phyloP scores from a whole-genome alignment of 1,140 invertebrate genomes.

The Vanessa atalanta region DNA sequence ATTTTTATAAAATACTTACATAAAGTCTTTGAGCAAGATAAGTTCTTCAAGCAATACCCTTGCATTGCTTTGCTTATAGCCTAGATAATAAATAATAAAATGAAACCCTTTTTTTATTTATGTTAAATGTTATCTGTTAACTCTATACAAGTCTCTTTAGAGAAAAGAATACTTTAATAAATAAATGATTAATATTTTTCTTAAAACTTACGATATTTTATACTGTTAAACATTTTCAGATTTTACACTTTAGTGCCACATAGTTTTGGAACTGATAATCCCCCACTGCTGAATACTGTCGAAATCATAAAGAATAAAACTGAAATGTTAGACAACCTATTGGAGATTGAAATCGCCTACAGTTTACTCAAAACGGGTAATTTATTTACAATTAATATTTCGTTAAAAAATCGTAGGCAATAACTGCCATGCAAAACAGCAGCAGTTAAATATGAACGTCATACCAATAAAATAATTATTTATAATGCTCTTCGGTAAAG shows the following conservation, averaged over 20 bases:
- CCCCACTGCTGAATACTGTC: slow-evolving; percentile 88
- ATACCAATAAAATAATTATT: too few relatives aligned
- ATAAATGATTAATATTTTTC: too few relatives aligned
- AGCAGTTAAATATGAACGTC: too few relatives aligned
- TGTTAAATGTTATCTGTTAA: too few relatives aligned
- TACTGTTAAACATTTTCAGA: slow-evolving; percentile 48
- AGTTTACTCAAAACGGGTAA: slow-evolving; percentile 86
- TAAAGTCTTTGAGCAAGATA: too few relatives aligned
- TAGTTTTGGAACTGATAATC: slow-evolving; percentile 92
- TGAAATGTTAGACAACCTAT: slow-evolving; percentile 94
- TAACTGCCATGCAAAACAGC: neutral
- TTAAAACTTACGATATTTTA: neutral
- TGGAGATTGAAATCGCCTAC: slow-evolving; percentile 98
- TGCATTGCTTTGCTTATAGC: too few relatives aligned
- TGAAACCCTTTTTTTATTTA: too few relatives aligned
- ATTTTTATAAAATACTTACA: slow-evolving; percentile 4
- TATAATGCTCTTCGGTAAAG: too few relatives aligned
- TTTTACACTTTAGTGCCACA: slow-evolving; percentile 98
- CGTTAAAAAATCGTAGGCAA: neutral
- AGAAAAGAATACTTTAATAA: too few relatives aligned
- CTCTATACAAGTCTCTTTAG: too few relatives aligned
- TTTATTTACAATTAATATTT: slow-evolving; percentile 3
- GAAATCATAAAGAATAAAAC: slow-evolving; percentile 92
- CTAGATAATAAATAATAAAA: too few relatives aligned
- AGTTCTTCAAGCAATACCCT: too few relatives aligned